These are phyloP conservation scores for Acanthosepion pharaonis DNA, from an alignment of 2,888 invertebrate species.

Conservation along the genomic window DNA sequence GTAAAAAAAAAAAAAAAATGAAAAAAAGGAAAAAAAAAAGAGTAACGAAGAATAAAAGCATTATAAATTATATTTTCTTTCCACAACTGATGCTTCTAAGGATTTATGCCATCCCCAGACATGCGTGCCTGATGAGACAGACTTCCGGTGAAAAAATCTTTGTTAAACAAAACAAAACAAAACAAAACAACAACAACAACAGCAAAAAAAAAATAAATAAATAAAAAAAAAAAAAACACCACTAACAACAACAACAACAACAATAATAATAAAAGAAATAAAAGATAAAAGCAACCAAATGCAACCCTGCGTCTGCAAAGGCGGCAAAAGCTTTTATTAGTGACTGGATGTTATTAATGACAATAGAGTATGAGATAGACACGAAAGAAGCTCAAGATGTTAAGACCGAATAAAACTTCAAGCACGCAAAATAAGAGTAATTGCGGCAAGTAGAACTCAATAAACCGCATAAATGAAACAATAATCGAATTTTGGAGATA, in stretches of 20 bases:
- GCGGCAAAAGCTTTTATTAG: background rate
- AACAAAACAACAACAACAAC: background rate
- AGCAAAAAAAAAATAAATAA: background rate
- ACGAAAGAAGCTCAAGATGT: background rate
- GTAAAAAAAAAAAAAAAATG: background rate
- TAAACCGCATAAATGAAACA: background rate
- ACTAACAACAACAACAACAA: no score
- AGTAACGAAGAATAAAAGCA: background rate
- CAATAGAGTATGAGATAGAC: background rate
- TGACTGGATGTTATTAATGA: background rate
- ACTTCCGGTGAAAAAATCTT: constrained; percentile 33
- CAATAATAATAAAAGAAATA: background rate
- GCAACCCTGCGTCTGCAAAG: background rate
- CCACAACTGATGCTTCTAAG: background rate
- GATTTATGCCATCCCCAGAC: constrained; percentile 20
- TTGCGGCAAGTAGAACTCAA: background rate
- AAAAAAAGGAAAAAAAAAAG: background rate
- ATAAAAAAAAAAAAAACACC: background rate
- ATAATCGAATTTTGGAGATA: no score
- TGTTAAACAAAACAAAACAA: background rate
- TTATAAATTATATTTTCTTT: constrained; percentile 4
- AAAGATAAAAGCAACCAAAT: background rate
- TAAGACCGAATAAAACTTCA: background rate
- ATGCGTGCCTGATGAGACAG: background rate
- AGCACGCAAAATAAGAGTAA: no score